Evolutionary conservation across 2,113 vertebrate genomes (phyloP), one percentile per base, ranked within the genome.

Genomic region (Halichoerus grypus): DNA sequence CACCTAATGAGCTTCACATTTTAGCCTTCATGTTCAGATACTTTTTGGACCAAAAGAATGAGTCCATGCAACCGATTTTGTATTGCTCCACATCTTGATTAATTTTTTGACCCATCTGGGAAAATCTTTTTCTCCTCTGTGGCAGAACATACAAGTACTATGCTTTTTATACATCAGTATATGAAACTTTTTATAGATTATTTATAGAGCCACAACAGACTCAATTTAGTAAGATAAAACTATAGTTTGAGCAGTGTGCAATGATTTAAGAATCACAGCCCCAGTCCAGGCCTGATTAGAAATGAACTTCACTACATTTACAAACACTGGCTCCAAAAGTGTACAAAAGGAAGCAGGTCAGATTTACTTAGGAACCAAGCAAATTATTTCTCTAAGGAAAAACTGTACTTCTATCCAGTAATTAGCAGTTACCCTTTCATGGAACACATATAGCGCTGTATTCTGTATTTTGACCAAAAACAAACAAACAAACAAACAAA

Each of bases 341-440:
- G 31, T 92, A 57, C 76, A 76, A 95, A 97, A 98, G 97, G 95
- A 97, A 97, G 94, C 77, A 91, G 0, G 1, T 83, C 82, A 96
- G 88, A 89, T 97, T 97, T 97, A 96, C 88, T 96, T 97, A 97
- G 80, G 95, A 95, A 90, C 83, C 7, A 95, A 97, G 83, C 91
- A 98, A 98, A 97, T 97, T 46, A 88, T 89, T 95, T 96, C 63
- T 94, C 46, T 61, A 93, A 95, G 87, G 57, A 84, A 92, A 97
- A 97, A 91, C 65, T 85, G 65, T 90, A 42, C 97, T 97, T 97
- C 80, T 87, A 12, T 65, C 19, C 11, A 2, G 57, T 96, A 98
- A 95, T 96, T 97, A 93, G 53, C 92, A 95, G 80, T 84, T 89
- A 46, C 26, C 7, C 53, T 83, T 93, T 93, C 61, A 69, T 67